Evolutionary conservation across 2,888 invertebrate genomes (phyloP).

Genomic region (Drosophila picticornis): DNA sequence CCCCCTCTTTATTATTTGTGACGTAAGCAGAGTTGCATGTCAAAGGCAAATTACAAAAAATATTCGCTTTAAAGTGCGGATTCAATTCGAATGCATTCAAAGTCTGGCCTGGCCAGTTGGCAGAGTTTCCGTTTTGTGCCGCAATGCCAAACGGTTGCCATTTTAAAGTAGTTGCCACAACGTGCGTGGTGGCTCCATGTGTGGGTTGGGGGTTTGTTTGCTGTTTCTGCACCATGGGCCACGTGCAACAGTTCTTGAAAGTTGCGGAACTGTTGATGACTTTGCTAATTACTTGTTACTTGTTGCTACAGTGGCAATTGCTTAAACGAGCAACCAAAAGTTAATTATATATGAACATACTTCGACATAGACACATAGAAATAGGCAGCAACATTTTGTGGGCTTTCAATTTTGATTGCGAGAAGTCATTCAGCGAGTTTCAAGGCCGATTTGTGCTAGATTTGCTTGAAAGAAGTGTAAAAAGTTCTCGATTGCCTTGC

Average conservation of each 20-base stretch:
- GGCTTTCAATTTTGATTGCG: not conserved
- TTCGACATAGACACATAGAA: not conserved
- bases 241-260: constrained; percentile 65
- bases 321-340: not conserved
- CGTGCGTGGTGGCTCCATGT: not conserved
- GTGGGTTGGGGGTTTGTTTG: constrained; percentile 2
- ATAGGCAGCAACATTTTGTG: not conserved
- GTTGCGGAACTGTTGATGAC: constrained; percentile 33
- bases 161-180: not conserved
- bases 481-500: not conserved
- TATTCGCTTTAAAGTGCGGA: constrained; percentile 32
- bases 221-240: constrained; percentile 32
- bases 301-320: constrained; percentile 36
- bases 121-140: constrained; percentile 36
- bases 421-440: not conserved
- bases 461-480: not conserved
- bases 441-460: not conserved
- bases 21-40: constrained; percentile 67
- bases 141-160: constrained; percentile 37
- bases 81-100: constrained; percentile 59
- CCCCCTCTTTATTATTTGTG: constrained; percentile 32
- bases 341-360: not conserved
- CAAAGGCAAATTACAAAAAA: constrained; percentile 71
- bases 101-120: constrained; percentile 17
- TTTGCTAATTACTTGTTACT: constrained; percentile 66